phyloP scores from a whole-genome alignment of 2,113 vertebrate species.

The Dermatemys mawii region DNA sequence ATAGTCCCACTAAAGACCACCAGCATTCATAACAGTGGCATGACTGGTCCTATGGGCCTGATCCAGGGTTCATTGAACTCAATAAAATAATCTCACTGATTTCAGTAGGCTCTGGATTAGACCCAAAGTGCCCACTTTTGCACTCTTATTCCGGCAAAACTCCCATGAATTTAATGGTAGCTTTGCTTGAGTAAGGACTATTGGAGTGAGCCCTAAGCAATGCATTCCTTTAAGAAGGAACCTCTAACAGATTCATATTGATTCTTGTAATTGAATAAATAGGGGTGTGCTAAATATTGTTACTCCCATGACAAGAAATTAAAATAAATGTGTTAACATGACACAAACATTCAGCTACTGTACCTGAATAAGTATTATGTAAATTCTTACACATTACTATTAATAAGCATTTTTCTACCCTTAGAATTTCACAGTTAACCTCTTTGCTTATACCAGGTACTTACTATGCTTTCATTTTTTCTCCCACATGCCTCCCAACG shows the following conservation, averaged over 20 bases:
- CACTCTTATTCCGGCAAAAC: not conserved
- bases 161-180: rapidly evolving
- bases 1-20: not conserved
- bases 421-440: not conserved
- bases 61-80: not conserved
- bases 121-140: not conserved
- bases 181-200: not conserved
- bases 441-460: not conserved
- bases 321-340: not conserved
- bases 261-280: not conserved
- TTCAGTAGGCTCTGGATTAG: not conserved
- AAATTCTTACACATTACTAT: not conserved
- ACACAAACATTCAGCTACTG: not conserved
- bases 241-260: not conserved
- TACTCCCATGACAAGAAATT: not conserved
- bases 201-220: rapidly evolving
- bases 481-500: rapidly evolving
- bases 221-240: not conserved
- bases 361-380: not conserved
- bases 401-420: not conserved
- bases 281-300: not conserved
- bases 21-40: rapidly evolving
- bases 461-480: not conserved
- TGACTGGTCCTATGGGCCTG: rapidly evolving
- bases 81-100: not conserved